Evolutionary conservation across 2,888 invertebrate genomes (phyloP), one percentile per base, ranked within the genome.

Genomic region (Tipula confusa): DNA sequence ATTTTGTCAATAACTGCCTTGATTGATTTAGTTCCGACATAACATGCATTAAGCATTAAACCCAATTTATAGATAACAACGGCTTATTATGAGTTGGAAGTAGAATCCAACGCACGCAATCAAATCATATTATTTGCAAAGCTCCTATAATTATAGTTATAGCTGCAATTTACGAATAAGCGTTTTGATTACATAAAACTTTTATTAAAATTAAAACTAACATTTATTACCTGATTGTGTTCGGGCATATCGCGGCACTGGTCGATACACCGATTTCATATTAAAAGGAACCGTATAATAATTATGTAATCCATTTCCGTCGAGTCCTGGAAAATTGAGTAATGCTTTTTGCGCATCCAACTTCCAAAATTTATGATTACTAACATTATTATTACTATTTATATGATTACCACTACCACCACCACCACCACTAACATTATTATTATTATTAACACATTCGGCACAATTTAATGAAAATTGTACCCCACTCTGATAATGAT

Each of bases 251-350:
- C 29, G 29, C 15, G 80, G 80, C 80, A 80, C 80, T 80, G 80
- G 80, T 80, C 80, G 80, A 80, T 29, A 80, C 29, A 80, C 31
- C 29, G 80, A 80, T 80, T 80, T 80, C 31, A 80, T 80, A 29
- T 80, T 64, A 9, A 64, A 64, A 11, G 64, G 64, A 11, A 24
- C 64, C 24, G 64, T 64, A 24, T 64, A 64, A 9, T 64, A 64
- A 64, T 64, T 64, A 24, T 64, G 64, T 64, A 64, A 64, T 64
- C 64, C 64, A 64, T 64, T 64, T 64, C 64, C 64, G 11, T 64
- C 64, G 64, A 64, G 24, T 9, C 24, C 9, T 64, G 64, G 64
- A 24, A 64, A 64, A 64, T 64, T 64, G 7, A 64, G 24, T 24
- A 64, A 24, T 24, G 64, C 64, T 9, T 64, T 64, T 64, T 64